A percentile compares a stretch with the other conserved stretches of the same genome.
Evolutionary conservation across 2,113 vertebrate species (phyloP).

Genomic region (Uropsilus gracilis): DNA sequence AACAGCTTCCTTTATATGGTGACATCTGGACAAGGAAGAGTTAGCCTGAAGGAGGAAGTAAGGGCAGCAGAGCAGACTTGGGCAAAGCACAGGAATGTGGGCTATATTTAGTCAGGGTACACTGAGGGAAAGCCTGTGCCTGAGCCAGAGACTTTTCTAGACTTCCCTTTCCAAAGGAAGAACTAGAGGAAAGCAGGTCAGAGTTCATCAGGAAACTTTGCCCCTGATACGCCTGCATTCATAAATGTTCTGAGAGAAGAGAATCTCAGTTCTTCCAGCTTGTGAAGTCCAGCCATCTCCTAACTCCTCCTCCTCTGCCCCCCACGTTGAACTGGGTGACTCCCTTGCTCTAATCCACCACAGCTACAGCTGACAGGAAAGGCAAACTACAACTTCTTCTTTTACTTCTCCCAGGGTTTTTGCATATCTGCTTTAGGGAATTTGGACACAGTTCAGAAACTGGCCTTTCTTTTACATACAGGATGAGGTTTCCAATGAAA

Average conservation of each 20-base stretch:
- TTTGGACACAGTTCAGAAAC: not conserved
- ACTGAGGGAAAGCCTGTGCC: no score
- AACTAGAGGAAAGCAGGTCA: not conserved
- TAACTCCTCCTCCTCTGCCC: fast-evolving
- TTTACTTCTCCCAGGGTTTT: not conserved
- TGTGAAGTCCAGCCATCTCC: not conserved
- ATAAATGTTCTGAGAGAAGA: not conserved
- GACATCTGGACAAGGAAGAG: not conserved
- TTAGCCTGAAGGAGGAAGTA: not conserved
- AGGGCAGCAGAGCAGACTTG: not conserved
- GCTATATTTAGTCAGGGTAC: fast-evolving
- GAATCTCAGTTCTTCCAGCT: not conserved
- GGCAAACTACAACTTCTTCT: not conserved
- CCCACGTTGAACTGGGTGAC: no score
- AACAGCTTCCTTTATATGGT: not conserved
- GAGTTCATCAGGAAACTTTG: not conserved
- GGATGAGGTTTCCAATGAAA: not conserved
- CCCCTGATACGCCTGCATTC: fast-evolving
- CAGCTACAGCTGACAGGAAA: not conserved
- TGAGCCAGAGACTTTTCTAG: not conserved
- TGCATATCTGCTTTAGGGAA: not conserved
- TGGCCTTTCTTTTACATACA: not conserved
- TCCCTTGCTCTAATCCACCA: no score
- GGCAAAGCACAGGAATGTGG: not conserved
- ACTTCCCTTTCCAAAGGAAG: not conserved